Evolutionary conservation across 2,113 vertebrate species (phyloP), one percentile per base, ranked within the genome.

Genomic region (Pitta sordida): DNA sequence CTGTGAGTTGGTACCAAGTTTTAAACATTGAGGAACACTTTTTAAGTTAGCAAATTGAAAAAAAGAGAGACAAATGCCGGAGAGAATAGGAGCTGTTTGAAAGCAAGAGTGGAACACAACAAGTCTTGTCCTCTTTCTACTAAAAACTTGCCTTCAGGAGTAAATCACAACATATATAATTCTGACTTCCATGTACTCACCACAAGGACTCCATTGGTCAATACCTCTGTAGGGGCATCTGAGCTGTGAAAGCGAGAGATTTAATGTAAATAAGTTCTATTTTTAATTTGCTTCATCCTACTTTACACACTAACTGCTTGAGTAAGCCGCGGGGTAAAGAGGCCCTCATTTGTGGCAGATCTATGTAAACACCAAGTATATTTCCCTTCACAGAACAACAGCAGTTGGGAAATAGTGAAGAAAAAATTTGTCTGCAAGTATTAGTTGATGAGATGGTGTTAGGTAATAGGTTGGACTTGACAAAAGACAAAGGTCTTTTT

Each of bases 201-300:
- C 98, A 98, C 98, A 86, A 98, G 97, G 63, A 97, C 96, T 43
- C 98, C 97, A 3, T 98, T 98, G 86, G 98, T 98, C 95, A 98
- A 58, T 23, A 98, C 83, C 75, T 97, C 92, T 77, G 94, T 68
- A 2, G 97, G 94, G 24, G 94, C 89, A 79, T 95, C 87, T 44
- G 95, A 94, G 88, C 98, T 98, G 94, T 62, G 85, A 96, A 96
- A 77, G 51, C n/a, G 65, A 83, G 44, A 37, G 14, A 52, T 60
- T 34, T 68, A 34, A n/a, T 20, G 21, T 20, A 59, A 62, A 43
- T 32, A 11, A 80, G 2, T 7, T 49, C 36, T 59, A 9, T 0
- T 43, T 84, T 73, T 52, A 32, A 64, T 74, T 90, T 77, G 10
- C 32, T 60, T 85, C 37, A 83, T 65, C 26, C 34, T 70, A 22